Conservation (phyloP, 2,888 invertebrate species). For the Mesorhabditis spiculigera region DNA sequence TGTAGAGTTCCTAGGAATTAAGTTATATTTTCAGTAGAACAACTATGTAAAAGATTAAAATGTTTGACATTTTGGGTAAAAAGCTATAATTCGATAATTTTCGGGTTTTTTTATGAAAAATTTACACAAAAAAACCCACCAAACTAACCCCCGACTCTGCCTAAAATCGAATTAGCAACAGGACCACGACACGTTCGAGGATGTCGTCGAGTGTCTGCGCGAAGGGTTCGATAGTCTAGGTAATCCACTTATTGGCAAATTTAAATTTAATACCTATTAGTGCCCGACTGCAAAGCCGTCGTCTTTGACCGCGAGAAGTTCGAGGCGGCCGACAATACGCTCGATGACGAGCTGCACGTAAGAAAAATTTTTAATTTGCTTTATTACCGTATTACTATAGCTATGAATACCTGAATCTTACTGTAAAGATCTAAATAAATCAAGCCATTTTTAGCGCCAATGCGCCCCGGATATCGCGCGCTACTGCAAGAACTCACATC, state of each 20-base stretch:
- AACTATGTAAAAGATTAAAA: too few relatives aligned
- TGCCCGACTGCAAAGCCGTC: constrained; percentile 59
- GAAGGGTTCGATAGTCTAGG: constrained; percentile 44
- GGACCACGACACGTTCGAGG: constrained; percentile 28
- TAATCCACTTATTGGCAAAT: constrained; percentile 7
- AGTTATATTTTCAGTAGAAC: too few relatives aligned
- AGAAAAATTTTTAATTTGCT: not conserved
- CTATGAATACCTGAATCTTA: too few relatives aligned
- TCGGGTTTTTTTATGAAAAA: too few relatives aligned
- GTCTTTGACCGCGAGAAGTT: constrained; percentile 62
- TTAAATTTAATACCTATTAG: constrained; percentile 15
- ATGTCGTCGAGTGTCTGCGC: constrained; percentile 61
- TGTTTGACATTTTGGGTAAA: too few relatives aligned
- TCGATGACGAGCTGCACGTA: constrained; percentile 55
- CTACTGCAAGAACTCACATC: constrained; percentile 41
- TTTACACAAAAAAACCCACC: not conserved
- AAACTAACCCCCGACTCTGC: not conserved
- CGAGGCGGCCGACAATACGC: constrained; percentile 59
- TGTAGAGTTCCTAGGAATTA: too few relatives aligned
- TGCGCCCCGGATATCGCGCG: constrained; percentile 60
- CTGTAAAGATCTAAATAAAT: too few relatives aligned
- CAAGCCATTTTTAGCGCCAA: not conserved
- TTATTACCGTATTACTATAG: too few relatives aligned
- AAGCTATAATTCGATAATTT: not conserved
- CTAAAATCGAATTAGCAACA: not conserved